phyloP scores from a whole-genome alignment of 2,797 vertebrate species.

The Darevskia mixta region DNA sequence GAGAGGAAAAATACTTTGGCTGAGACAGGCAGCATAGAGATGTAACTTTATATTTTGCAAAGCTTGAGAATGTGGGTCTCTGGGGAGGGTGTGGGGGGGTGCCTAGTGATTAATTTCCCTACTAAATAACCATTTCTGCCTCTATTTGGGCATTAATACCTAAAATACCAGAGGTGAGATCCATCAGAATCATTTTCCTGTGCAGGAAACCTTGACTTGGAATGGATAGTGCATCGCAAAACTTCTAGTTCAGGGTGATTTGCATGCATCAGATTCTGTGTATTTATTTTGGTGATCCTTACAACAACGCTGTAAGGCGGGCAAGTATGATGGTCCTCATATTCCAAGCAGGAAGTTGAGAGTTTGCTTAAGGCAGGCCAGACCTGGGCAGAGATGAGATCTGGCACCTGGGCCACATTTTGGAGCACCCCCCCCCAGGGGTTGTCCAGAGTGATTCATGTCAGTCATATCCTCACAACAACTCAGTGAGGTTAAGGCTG shows the following conservation, averaged over 20 bases:
- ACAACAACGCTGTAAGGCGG: neutral
- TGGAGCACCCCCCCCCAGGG: neutral
- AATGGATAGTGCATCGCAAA: neutral
- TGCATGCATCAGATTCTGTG: too few relatives aligned
- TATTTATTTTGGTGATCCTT: neutral
- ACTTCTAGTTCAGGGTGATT: neutral
- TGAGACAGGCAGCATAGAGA: neutral
- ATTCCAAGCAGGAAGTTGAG: neutral
- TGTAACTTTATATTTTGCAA: neutral
- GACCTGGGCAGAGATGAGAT: neutral
- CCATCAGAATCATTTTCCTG: too few relatives aligned
- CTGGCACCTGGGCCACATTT: neutral
- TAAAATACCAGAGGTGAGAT: neutral
- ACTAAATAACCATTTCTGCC: neutral
- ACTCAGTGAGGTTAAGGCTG: rapidly evolving
- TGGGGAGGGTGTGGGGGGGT: neutral
- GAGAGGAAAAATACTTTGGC: neutral
- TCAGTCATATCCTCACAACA: neutral
- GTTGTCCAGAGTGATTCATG: neutral
- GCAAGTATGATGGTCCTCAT: neutral
- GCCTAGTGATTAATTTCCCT: neutral
- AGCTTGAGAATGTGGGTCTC: neutral
- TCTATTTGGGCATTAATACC: neutral
- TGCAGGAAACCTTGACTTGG: neutral
- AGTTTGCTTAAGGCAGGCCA: neutral